Evolutionary conservation across 2,113 vertebrate species (phyloP).

Genomic region (Sceloporus tristichus): DNA sequence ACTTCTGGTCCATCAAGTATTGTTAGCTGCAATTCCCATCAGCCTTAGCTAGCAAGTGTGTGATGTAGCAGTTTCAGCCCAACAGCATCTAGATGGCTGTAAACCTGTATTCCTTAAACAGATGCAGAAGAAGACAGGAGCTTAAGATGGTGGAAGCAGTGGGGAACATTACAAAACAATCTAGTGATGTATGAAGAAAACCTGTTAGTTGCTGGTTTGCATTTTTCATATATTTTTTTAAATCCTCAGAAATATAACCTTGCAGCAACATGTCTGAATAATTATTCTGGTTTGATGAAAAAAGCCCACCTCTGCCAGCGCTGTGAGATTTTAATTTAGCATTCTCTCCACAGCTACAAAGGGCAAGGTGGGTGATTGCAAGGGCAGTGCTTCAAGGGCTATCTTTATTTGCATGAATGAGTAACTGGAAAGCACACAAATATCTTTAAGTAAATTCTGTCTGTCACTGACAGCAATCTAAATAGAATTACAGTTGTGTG

Average conservation of each 20-base stretch:
- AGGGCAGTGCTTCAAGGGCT: conserved; percentile 85
- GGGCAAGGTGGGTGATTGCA: conserved; percentile 82
- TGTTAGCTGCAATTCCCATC: background rate
- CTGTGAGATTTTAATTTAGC: conserved; percentile 85
- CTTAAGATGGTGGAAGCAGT: conserved; percentile 56
- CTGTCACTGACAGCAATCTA: conserved; percentile 83
- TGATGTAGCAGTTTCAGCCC: background rate
- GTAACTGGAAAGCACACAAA: conserved; percentile 83
- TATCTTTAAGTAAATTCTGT: conserved; percentile 85
- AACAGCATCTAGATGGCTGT: background rate
- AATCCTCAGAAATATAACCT: conserved; percentile 76
- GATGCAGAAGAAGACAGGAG: conserved; percentile 15
- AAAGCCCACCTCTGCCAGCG: conserved; percentile 79
- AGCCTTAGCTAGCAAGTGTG: background rate
- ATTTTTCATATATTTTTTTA: conserved; percentile 66
- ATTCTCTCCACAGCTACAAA: conserved; percentile 83
- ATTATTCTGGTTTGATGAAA: conserved; percentile 83
- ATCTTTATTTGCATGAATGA: conserved; percentile 86
- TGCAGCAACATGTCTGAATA: conserved; percentile 81
- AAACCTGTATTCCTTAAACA: background rate
- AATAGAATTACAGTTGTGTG: conserved; percentile 84
- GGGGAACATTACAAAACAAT: conserved; percentile 38
- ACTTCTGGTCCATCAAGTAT: background rate
- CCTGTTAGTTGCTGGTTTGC: conserved; percentile 68
- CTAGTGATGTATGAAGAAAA: conserved; percentile 58